These are phyloP conservation scores for Notothenia coriiceps DNA, from an alignment of 2,113 vertebrate genomes.

Conservation along the genomic window DNA sequence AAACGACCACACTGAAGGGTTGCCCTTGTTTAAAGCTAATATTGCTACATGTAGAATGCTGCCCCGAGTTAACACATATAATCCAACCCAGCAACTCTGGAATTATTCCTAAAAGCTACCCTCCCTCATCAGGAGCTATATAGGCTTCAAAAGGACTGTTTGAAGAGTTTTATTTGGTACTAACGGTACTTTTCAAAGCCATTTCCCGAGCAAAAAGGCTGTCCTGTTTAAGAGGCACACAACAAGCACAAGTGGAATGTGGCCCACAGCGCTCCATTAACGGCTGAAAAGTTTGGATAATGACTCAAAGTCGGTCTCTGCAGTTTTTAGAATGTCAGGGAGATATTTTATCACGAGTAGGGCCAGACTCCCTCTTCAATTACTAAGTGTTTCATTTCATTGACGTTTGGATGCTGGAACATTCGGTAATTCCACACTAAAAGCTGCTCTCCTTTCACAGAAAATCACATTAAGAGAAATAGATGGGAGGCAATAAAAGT, in stretches of 20 bases:
- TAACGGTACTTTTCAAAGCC: conserved; percentile 51
- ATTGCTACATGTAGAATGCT: not conserved
- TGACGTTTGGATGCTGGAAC: conserved; percentile 16
- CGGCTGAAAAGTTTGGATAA: conserved; percentile 17
- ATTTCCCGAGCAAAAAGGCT: conserved; percentile 33
- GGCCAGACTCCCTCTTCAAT: conserved; percentile 23
- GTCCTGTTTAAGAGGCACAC: conserved; percentile 44
- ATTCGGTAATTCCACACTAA: conserved; percentile 24
- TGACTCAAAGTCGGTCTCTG: conserved; percentile 14
- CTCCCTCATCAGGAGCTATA: conserved; percentile 43
- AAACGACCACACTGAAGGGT: not conserved
- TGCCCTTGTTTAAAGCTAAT: conserved; percentile 8
- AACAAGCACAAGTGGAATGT: conserved; percentile 4
- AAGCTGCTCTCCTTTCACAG: conserved; percentile 51
- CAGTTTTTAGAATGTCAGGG: conserved; percentile 24
- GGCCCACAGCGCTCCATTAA: conserved; percentile 28
- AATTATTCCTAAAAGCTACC: conserved; percentile 50
- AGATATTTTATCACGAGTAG: conserved; percentile 2
- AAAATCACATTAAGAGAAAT: conserved; percentile 67
- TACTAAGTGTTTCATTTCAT: conserved; percentile 40
- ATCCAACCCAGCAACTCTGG: conserved; percentile 19
- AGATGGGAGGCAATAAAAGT: conserved; percentile 50
- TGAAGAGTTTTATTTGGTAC: conserved; percentile 57
- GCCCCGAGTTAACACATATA: conserved; percentile 30
- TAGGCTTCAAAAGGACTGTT: conserved; percentile 36